Percentiles rank a stretch among this genome's conserved stretches.
These are phyloP conservation scores for Pygoscelis adeliae DNA, from an alignment of 2,113 vertebrate species.

Conservation along the genomic window DNA sequence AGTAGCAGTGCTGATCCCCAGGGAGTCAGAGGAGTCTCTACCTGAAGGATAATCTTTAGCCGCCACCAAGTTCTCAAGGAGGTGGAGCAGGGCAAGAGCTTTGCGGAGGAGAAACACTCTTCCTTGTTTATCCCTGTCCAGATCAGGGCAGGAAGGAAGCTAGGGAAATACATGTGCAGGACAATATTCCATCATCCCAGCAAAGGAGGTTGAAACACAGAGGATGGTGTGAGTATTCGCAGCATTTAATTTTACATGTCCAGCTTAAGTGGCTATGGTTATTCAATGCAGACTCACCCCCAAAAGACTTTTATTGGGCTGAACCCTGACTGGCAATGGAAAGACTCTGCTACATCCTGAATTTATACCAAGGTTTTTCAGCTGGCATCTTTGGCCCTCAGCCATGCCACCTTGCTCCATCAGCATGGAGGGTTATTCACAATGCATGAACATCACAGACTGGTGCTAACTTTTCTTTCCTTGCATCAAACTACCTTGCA, in stretches of 20 bases:
- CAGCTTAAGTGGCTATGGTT: neutral
- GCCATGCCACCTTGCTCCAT: neutral
- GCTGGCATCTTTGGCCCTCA: neutral
- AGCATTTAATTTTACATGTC: neutral
- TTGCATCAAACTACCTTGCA: neutral
- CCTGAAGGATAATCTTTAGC: neutral
- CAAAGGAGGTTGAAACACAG: neutral
- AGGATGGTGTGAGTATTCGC: neutral
- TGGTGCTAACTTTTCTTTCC: neutral
- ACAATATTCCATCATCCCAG: neutral
- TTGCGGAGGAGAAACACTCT: neutral
- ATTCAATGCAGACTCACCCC: neutral
- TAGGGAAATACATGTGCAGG: neutral
- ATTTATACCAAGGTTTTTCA: neutral
- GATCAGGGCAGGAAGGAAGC: neutral
- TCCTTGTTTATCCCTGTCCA: neutral
- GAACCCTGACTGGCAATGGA: neutral
- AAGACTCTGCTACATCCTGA: neutral
- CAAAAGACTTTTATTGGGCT: neutral
- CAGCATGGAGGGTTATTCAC: neutral
- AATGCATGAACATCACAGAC: neutral
- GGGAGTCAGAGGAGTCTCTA: neutral
- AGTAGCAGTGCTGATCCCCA: neutral
- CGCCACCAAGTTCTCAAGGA: neutral
- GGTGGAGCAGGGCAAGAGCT: neutral